Evolutionary conservation across 2,797 vertebrate genomes (phyloP).

Genomic region (Euphonia xanthogaster): DNA sequence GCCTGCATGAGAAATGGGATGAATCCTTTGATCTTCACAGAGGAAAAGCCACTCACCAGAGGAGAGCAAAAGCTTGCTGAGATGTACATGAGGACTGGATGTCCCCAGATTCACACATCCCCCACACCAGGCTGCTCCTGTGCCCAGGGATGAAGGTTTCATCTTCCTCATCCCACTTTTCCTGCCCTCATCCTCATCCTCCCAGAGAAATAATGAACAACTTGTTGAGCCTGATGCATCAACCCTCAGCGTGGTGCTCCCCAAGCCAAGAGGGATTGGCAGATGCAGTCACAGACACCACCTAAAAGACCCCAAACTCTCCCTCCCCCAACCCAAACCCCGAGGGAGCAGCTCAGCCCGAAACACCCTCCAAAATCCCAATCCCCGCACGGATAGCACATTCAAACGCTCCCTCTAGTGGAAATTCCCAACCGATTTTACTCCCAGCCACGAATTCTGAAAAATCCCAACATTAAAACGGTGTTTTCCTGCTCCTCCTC

Average conservation of each 20-base stretch:
- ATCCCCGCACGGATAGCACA: not conserved
- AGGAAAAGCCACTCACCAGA: not conserved
- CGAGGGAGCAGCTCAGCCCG: not conserved
- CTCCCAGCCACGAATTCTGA: not conserved
- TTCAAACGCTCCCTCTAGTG: conserved; percentile 58
- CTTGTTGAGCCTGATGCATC: not conserved
- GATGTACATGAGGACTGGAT: not conserved
- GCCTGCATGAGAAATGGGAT: not conserved
- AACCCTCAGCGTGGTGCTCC: not conserved
- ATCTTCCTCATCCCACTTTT: not conserved
- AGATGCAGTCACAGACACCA: not conserved
- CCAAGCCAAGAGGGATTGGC: not conserved
- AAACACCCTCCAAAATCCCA: not conserved
- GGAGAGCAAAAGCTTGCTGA: not conserved
- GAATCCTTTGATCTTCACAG: not conserved
- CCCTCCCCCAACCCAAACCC: not conserved
- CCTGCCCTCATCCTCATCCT: not conserved
- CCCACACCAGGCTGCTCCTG: not conserved
- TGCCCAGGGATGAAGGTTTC: not conserved
- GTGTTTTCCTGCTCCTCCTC: not conserved
- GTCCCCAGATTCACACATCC: not conserved
- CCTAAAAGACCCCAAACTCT: not conserved
- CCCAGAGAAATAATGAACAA: not conserved
- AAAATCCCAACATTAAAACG: not conserved
- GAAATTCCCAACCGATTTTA: not conserved